Evolutionary conservation across 2,888 invertebrate genomes (phyloP).

Genomic region (Volucella inanis): DNA sequence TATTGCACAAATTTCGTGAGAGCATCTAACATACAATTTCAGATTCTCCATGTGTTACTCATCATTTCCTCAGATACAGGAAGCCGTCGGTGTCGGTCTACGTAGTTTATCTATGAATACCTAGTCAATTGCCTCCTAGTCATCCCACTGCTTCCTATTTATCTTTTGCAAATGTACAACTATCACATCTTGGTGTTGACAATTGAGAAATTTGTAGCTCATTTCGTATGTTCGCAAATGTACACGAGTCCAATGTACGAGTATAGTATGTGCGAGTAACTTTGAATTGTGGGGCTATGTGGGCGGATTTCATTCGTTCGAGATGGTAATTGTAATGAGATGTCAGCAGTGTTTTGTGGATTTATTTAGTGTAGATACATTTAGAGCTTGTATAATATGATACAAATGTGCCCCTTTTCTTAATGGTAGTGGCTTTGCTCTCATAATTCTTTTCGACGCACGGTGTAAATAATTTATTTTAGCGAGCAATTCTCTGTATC

Average conservation of each 20-base stretch:
- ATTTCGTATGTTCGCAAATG: slow-evolving; percentile 75
- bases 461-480: not conserved
- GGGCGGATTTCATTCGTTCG: slow-evolving; percentile 46
- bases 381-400: slow-evolving; percentile 3
- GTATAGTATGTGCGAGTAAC: slow-evolving; percentile 1
- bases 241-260: not conserved
- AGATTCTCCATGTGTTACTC: slow-evolving; percentile 7
- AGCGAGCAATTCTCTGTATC: not conserved
- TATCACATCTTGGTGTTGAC: slow-evolving; percentile 80
- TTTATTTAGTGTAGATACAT: slow-evolving; percentile 45
- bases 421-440: slow-evolving; percentile 34
- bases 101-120: slow-evolving; percentile 7
- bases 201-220: slow-evolving; percentile 83
- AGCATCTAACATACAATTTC: not conserved
- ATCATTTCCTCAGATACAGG: not conserved
- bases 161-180: slow-evolving; percentile 66
- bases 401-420: too few species aligned
- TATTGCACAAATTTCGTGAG: too few species aligned
- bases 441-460: slow-evolving; percentile 34
- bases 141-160: slow-evolving; percentile 42
- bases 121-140: slow-evolving; percentile 19
- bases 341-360: slow-evolving; percentile 62
- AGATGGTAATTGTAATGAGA: slow-evolving; percentile 64
- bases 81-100: slow-evolving; percentile 31
- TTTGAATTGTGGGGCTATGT: slow-evolving; percentile 29